Conservation (phyloP, 2,113 vertebrate genomes). For the Antennarius striatus region DNA sequence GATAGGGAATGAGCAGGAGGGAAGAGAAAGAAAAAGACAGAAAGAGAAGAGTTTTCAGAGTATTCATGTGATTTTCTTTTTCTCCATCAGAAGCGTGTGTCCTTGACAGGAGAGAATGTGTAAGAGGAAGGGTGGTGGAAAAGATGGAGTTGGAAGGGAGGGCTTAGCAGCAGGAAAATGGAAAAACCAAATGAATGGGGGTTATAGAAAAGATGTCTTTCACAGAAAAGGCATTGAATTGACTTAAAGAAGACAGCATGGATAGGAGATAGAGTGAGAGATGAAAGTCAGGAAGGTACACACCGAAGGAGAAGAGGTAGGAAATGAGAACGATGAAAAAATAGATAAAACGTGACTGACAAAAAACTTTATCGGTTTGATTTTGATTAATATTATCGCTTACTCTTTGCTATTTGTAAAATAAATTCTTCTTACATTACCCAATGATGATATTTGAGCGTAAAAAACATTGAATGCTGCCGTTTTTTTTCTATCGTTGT, state of each 20-base stretch:
- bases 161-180: conserved; percentile 29
- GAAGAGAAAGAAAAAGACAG: conserved; percentile 16
- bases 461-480: background rate
- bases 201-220: conserved; percentile 42
- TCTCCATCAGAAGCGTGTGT: conserved; percentile 33
- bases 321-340: background rate
- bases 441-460: too few relatives aligned
- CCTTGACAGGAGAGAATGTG: conserved; percentile 47
- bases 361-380: conserved; percentile 4
- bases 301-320: background rate
- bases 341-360: background rate
- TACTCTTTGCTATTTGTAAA: conserved; percentile 1
- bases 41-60: conserved; percentile 31
- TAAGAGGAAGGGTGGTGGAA: conserved; percentile 40
- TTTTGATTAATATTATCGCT: background rate
- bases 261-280: conserved; percentile 4
- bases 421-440: too few relatives aligned
- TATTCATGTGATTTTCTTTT: conserved; percentile 29
- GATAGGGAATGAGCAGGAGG: conserved; percentile 12
- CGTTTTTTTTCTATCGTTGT: background rate
- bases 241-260: conserved; percentile 15
- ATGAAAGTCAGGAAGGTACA: background rate
- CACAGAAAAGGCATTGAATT: conserved; percentile 9
- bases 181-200: conserved; percentile 50
- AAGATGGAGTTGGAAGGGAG: conserved; percentile 33